These are phyloP conservation scores for Parnassius glacialis DNA, from an alignment of 2,888 invertebrate species.

Conservation along the genomic window DNA sequence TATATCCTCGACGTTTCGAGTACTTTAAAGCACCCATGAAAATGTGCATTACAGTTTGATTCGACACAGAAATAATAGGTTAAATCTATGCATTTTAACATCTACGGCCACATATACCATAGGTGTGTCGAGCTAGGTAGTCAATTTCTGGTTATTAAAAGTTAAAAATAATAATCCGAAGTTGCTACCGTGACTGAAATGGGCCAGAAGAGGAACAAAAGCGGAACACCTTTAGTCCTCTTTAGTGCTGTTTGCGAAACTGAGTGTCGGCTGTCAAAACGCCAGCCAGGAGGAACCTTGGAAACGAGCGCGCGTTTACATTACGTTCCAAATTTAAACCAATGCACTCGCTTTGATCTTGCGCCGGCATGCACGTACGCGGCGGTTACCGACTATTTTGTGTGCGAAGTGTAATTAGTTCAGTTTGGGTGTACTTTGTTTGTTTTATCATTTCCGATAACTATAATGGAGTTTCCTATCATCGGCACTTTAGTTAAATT, in stretches of 20 bases:
- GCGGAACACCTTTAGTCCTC: background rate
- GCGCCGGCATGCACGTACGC: slow-evolving; percentile 35
- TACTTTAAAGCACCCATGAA: too few species aligned
- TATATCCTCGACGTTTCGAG: too few species aligned
- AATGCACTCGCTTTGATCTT: slow-evolving; percentile 51
- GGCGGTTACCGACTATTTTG: slow-evolving; percentile 24
- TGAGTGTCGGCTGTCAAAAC: slow-evolving; percentile 35
- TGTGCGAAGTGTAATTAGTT: slow-evolving; percentile 27
- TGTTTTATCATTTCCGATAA: background rate
- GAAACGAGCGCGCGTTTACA: slow-evolving; percentile 41
- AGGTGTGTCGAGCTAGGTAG: too few species aligned
- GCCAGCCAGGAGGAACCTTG: slow-evolving; percentile 51
- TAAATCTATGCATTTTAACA: too few species aligned
- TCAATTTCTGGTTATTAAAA: too few species aligned
- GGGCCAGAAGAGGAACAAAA: background rate
- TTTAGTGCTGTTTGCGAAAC: slow-evolving; percentile 42
- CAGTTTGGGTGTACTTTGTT: slow-evolving; percentile 11
- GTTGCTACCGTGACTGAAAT: too few species aligned
- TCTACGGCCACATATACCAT: too few species aligned
- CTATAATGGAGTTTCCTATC: too few species aligned
- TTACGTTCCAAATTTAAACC: slow-evolving; percentile 54
- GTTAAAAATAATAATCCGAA: too few species aligned
- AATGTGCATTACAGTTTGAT: too few species aligned
- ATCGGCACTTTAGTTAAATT: too few species aligned
- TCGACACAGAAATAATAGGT: too few species aligned